Evolutionary conservation across 2,888 invertebrate species (phyloP), one percentile per base, ranked within the genome.

Genomic region (Cantharis lateralis): DNA sequence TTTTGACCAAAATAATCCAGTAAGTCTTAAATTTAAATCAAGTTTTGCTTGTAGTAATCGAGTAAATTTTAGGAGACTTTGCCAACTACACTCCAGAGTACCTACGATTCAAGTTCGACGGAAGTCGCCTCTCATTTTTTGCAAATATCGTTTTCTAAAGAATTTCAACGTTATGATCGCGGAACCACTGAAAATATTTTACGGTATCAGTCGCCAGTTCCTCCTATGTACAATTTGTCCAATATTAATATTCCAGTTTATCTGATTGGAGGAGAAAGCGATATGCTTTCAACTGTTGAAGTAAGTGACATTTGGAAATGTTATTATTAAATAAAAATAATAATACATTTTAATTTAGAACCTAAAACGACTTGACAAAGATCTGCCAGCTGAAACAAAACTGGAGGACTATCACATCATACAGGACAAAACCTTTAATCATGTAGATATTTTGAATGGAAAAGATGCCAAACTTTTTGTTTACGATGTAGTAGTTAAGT

Each of bases 231-330:
- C 83, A 89, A 92, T 80, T 84, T 93, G 18, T 88, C 89, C 7
- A 91, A 90, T 75, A 90, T 93, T 1, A 89, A 87, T 81, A 89
- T 91, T 61, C 93, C 93, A 0, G 90, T 92, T 3, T 88, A 89
- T 2, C 81, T 93, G 15, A 89, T 92, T 68, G 92, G 93, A 79
- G 92, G 92, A 10, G 89, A 90, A 77, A 92, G 92, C 81, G 94
- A 94, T 83, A 90, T 90, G 85, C 86, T 93, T 3, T 91, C 92
- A 20, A 90, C 89, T 28, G 90, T 90, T 86, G 83, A 86, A 81
- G 92, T 92, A 88, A 86, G 87, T 85, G 24, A 26, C 5, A 4
- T 16, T 28, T 69, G 0, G 13, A 13, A 15, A 15, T 15, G 15
- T 9, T 26, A 16, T n/a, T n/a, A 15, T n/a, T 7, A 64, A 15